These are phyloP conservation scores for Chanos chanos DNA, from an alignment of 2,797 vertebrate species.

Conservation along the genomic window DNA sequence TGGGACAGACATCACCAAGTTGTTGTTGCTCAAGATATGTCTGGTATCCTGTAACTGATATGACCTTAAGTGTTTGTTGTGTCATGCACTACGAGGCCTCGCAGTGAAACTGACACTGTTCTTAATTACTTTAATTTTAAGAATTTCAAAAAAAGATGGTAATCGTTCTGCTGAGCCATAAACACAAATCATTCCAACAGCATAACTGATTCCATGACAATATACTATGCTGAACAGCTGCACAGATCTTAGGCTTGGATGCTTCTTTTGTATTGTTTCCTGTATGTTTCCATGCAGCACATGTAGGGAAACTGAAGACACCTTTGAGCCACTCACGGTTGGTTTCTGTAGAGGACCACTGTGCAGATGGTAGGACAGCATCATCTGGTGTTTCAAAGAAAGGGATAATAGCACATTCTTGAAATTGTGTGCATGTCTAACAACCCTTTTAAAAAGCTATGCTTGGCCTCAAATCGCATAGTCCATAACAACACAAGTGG, in stretches of 20 bases:
- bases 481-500: too few relatives aligned
- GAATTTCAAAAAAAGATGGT: slow-evolving; percentile 25
- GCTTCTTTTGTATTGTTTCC: background rate
- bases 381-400: background rate
- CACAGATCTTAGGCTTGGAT: slow-evolving; percentile 8
- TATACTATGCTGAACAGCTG: slow-evolving; percentile 18
- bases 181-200: background rate
- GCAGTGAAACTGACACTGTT: slow-evolving; percentile 14
- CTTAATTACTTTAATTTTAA: background rate
- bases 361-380: slow-evolving; percentile 17
- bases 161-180: slow-evolving; percentile 22
- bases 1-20: slow-evolving; percentile 12
- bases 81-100: slow-evolving; percentile 1
- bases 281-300: slow-evolving; percentile 1
- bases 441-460: too few relatives aligned
- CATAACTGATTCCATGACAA: slow-evolving; percentile 1
- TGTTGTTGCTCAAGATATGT: slow-evolving; percentile 11
- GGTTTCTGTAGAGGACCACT: background rate
- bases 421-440: background rate
- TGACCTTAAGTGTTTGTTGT: slow-evolving; percentile 13
- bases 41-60: slow-evolving; percentile 1
- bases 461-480: too few relatives aligned
- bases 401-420: slow-evolving; percentile 1
- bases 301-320: slow-evolving; percentile 6
- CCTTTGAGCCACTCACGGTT: background rate